Evolutionary conservation across 2,888 invertebrate genomes (phyloP), one percentile per base, ranked within the genome.

Genomic region (Dolichopus griseipennis): DNA sequence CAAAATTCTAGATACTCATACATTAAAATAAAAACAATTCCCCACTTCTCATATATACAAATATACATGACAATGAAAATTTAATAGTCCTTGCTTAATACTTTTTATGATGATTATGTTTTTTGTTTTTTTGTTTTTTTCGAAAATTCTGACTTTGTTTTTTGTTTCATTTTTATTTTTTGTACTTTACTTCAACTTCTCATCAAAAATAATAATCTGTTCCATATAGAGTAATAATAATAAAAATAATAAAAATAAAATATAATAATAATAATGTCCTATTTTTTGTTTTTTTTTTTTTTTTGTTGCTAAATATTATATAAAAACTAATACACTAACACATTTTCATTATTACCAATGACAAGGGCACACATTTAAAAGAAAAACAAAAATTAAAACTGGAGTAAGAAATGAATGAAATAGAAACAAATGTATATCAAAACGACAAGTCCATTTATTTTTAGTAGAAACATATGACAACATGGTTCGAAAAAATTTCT

Each of bases 211-310:
- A 27, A 27, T 52, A 52, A 52, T 52, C 52, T 52, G 15, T 18
- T 52, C 6, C 52, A 52, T 52, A 18, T 15, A 52, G 9, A 52
- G 15, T 18, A 52, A 52, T 18, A 52, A 52, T 52, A 18, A 52
- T 52, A 52, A 52, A 52, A 52, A 52, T 52, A 18, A 52, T 52
- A 52, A 52, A 52, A 52, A 52, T 52, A 52, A 52, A 52, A 18
- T 18, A 52, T 52, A 52, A 52, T 52, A 52, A 52, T 52, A 52
- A 52, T 52, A 52, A 52, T 52, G 52, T 52, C 52, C 52, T 52
- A n/a, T n/a, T n/a, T n/a, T n/a, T n/a, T n/a, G n/a, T n/a, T n/a
- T n/a, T n/a, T n/a, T 43, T 43, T 43, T n/a, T n/a, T n/a, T 12
- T 18, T 52, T 18, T 18, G 15, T 6, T 52, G 9, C 52, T 18